phyloP scores from a whole-genome alignment of 2,888 invertebrate species.

The Dynastes maya region DNA sequence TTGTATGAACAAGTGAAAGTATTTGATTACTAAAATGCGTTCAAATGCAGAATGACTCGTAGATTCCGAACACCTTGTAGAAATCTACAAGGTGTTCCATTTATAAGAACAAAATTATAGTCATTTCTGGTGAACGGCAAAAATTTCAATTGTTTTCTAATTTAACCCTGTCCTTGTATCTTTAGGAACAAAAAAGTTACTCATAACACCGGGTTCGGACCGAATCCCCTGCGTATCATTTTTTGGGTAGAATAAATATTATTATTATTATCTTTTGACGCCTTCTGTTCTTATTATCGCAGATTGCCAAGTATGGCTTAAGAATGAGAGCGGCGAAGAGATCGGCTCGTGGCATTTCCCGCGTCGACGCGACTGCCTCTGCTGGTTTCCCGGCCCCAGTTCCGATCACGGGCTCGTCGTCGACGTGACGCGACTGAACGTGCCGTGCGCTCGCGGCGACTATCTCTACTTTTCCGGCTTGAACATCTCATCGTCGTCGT shows the following conservation, averaged over 20 bases:
- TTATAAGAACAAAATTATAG: no score
- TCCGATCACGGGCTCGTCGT: slow-evolving; percentile 75
- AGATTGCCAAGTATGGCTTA: slow-evolving; percentile 77
- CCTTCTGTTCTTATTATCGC: slow-evolving; percentile 67
- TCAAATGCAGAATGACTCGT: no score
- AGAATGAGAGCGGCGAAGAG: slow-evolving; percentile 70
- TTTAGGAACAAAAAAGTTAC: no score
- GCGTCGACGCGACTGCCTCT: slow-evolving; percentile 72
- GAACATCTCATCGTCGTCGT: slow-evolving; percentile 54
- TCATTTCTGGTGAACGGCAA: no score
- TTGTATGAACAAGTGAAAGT: no score
- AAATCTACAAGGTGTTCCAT: no score
- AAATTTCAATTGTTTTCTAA: no score
- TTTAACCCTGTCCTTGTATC: no score
- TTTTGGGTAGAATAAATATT: background rate
- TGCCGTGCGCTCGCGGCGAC: slow-evolving; percentile 75
- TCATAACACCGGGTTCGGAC: no score
- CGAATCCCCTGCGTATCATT: no score
- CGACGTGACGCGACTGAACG: slow-evolving; percentile 79
- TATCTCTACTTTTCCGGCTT: slow-evolving; percentile 75
- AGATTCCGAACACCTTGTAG: no score
- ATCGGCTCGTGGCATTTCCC: slow-evolving; percentile 74
- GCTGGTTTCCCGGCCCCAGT: slow-evolving; percentile 72
- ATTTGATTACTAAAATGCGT: no score
- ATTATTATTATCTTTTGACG: background rate